Evolutionary conservation across 1,140 invertebrate species (phyloP).

Genomic region (Meloidogyne exigua): DNA sequence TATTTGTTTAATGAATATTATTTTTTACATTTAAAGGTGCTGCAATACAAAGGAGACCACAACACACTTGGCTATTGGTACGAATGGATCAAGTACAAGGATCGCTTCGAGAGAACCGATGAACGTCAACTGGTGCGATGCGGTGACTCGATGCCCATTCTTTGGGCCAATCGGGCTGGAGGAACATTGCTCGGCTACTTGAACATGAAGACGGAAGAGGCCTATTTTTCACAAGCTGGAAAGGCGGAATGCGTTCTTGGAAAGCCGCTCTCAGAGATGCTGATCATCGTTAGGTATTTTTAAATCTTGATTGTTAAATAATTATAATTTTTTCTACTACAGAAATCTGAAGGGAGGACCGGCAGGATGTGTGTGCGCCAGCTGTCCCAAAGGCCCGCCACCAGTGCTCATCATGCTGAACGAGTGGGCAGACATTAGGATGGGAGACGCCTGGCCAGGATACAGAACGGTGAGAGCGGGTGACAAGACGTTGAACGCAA

Average conservation of each 20-base stretch:
- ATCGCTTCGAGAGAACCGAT: slow-evolving; percentile 46
- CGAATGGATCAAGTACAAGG: slow-evolving; percentile 57
- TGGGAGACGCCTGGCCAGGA: slow-evolving; percentile 47
- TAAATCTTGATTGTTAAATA: not conserved
- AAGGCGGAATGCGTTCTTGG: slow-evolving; percentile 37
- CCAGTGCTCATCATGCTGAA: slow-evolving; percentile 24
- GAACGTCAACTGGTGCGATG: slow-evolving; percentile 48
- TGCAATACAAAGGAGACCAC: slow-evolving; percentile 57
- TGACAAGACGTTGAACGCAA: slow-evolving; percentile 37
- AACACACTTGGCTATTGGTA: slow-evolving; percentile 52
- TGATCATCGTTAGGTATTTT: slow-evolving; percentile 46
- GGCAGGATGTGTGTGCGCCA: slow-evolving; percentile 44
- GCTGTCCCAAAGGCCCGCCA: slow-evolving; percentile 31
- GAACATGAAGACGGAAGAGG: slow-evolving; percentile 54
- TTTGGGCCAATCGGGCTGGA: slow-evolving; percentile 40
- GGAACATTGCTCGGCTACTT: slow-evolving; percentile 49
- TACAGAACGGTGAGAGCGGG: slow-evolving; percentile 37
- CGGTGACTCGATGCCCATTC: slow-evolving; percentile 51
- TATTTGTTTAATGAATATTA: no score
- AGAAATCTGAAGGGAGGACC: slow-evolving; percentile 17
- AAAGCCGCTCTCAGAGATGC: slow-evolving; percentile 26
- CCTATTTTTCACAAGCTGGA: slow-evolving; percentile 45
- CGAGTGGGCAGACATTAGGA: slow-evolving; percentile 50
- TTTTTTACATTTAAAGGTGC: no score
- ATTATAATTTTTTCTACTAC: not conserved